phyloP scores from a whole-genome alignment of 2,113 vertebrate genomes.

The Pituophis catenifer region DNA sequence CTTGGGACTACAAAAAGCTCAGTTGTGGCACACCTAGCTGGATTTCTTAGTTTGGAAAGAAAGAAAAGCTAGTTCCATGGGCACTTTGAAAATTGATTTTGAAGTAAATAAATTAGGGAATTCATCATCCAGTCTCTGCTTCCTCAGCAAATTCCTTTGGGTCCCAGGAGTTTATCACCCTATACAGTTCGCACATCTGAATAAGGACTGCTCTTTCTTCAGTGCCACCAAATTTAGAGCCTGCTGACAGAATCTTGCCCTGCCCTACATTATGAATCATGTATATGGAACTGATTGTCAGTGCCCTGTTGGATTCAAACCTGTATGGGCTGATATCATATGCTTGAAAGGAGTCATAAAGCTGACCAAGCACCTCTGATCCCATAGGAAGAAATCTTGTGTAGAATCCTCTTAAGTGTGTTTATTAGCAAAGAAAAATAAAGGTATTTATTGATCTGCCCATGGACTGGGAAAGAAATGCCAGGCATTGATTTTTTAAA shows the following conservation, averaged over 20 bases:
- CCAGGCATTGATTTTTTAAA: no score
- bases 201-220: not conserved
- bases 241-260: not conserved
- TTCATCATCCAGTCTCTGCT: not conserved
- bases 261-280: not conserved
- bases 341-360: not conserved
- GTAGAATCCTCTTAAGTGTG: not conserved
- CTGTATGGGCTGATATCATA: not conserved
- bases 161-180: not conserved
- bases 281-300: not conserved
- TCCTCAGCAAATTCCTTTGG: not conserved
- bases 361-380: not conserved
- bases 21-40: not conserved
- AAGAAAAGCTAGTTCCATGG: not conserved
- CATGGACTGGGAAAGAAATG: no score
- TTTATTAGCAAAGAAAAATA: no score
- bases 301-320: not conserved
- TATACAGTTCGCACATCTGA: not conserved
- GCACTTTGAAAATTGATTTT: not conserved
- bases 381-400: not conserved
- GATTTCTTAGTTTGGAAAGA: not conserved
- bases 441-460: no score
- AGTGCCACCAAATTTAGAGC: not conserved
- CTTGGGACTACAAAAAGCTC: not conserved
- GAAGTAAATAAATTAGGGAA: not conserved